Evolutionary conservation across 2,113 vertebrate genomes (phyloP), one percentile per base, ranked within the genome.

Genomic region (Melanostigma gelatinosum): DNA sequence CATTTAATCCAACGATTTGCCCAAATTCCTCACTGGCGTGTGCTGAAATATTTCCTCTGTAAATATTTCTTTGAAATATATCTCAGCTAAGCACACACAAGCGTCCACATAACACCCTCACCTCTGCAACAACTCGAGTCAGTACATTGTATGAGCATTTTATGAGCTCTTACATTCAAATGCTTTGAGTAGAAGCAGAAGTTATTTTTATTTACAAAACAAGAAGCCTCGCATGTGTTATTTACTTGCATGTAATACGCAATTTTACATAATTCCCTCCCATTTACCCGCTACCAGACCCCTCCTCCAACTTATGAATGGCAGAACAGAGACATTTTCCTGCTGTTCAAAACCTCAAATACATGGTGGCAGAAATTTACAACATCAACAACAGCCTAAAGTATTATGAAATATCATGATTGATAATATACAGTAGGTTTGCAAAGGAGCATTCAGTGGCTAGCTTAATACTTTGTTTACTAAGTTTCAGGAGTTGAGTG

Each of bases 41-140:
- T 16, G 16, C 12, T 13, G 10, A 84, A 55, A 76, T 24, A 71
- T 70, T 72, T 82, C 20, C 4, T 63, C 54, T 84, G 58, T 77
- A 62, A 79, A 79, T 60, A 72, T 60, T 73, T 72, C 16, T 29
- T 16, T 29, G 27, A 50, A 70, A 67, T n/a, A 7, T 24, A 29
- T 72, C 16, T 36, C 40, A 6, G 20, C 32, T 67, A 65, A 68
- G 64, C 24, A n/a, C n/a, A 52, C 0, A 29, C 18, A 38, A 52
- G 74, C 34, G 15, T 72, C 44, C 8, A 62, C 16, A 27, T 44
- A 34, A 16, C 32, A 16, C 20, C 20, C 18, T 10, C 12, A 48
- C 54, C 54, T 50, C 13, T 67, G 20, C 40, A 61, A 34, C 42
- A 32, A n/a, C 24, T 4, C 42, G 18, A 72, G 16, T 44, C 34